Evolutionary conservation across 2,888 invertebrate species (phyloP).

Genomic region (Apomyelois bistriatella): DNA sequence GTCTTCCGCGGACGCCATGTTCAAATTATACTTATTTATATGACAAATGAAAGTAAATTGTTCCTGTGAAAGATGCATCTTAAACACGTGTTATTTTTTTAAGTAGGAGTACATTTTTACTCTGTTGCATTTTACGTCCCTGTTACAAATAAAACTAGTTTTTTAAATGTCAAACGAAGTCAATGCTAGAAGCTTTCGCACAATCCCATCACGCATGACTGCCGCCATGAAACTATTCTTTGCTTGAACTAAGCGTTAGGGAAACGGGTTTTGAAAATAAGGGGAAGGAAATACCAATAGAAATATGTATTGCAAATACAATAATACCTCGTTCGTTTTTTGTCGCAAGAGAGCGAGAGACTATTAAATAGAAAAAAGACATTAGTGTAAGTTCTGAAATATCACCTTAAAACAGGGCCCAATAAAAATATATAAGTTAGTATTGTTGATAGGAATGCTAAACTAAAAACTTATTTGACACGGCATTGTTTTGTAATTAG

Average conservation of each 20-base stretch:
- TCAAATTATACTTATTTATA: no score
- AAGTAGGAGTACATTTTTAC: neutral
- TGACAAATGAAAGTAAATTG: no score
- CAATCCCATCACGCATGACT: neutral
- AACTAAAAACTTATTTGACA: neutral
- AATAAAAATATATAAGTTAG: no score
- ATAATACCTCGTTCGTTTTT: no score
- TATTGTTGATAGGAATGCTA: no score
- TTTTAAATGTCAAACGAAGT: neutral
- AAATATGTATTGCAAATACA: neutral
- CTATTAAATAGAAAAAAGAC: no score
- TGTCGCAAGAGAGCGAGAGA: no score
- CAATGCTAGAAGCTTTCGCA: neutral
- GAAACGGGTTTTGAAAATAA: neutral
- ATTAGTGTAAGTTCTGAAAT: no score
- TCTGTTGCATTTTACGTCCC: neutral
- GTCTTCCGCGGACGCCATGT: no score
- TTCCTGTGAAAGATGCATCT: no score
- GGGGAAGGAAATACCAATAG: neutral
- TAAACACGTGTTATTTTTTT: no score
- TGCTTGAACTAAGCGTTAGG: neutral
- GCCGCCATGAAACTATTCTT: neutral
- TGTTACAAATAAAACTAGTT: neutral
- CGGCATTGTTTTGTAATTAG: constrained; percentile 6
- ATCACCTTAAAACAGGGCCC: no score